Percentiles rank a stretch among this genome's conserved stretches.
Conservation (phyloP, 2,797 vertebrate species). For the Nasua narica region DNA sequence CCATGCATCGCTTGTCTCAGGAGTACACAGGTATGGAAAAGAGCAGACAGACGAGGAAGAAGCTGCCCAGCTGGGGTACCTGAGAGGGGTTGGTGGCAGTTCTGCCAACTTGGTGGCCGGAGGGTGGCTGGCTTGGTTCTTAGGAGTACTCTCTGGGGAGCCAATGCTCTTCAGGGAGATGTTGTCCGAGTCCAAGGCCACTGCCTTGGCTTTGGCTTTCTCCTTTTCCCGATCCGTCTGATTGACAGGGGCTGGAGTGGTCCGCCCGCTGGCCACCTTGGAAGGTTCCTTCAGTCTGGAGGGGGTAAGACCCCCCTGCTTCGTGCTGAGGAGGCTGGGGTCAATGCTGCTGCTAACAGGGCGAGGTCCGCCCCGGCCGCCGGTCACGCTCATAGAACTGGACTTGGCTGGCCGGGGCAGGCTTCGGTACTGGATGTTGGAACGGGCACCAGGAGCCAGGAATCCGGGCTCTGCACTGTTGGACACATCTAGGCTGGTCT, state of each 20-base stretch:
- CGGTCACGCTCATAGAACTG: slow-evolving; percentile 92
- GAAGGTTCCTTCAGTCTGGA: slow-evolving; percentile 93
- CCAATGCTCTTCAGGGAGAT: slow-evolving; percentile 83
- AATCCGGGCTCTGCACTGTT: slow-evolving; percentile 88
- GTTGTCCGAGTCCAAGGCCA: slow-evolving; percentile 91
- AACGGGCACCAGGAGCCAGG: slow-evolving; percentile 92
- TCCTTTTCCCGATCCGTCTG: slow-evolving; percentile 97
- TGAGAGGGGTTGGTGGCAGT: slow-evolving; percentile 89
- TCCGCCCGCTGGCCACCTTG: slow-evolving; percentile 83
- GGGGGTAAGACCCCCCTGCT: slow-evolving; percentile 82
- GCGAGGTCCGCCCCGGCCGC: slow-evolving; percentile 85
- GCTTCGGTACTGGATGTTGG: slow-evolving; percentile 96
- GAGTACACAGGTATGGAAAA: neutral
- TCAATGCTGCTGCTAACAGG: slow-evolving; percentile 94
- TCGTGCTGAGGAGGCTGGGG: slow-evolving; percentile 88
- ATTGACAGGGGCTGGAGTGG: slow-evolving; percentile 89
- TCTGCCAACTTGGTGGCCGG: slow-evolving; percentile 87
- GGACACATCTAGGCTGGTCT: slow-evolving; percentile 95
- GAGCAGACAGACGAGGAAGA: neutral
- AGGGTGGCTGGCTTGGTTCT: slow-evolving; percentile 86
- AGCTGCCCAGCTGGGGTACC: slow-evolving; percentile 80
- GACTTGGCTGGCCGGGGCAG: slow-evolving; percentile 97
- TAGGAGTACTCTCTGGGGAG: slow-evolving; percentile 88
- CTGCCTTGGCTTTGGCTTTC: slow-evolving; percentile 95
- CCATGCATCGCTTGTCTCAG: neutral